phyloP scores from a whole-genome alignment of 2,797 vertebrate genomes.

The Myotis vivesi region DNA sequence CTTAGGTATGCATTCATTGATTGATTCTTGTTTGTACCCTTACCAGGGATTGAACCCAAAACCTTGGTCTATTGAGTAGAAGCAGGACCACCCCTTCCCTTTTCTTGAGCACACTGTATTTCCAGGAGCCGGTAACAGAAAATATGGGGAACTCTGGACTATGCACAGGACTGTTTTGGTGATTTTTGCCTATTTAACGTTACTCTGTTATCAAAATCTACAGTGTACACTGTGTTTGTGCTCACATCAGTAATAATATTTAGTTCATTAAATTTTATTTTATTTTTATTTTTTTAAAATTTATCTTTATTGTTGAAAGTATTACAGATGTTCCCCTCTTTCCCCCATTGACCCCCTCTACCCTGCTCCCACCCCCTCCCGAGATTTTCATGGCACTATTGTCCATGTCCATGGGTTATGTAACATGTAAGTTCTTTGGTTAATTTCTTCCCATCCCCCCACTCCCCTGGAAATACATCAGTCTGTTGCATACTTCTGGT shows the following conservation, averaged over 20 bases:
- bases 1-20: not conserved
- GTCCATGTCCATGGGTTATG: too few relatives aligned
- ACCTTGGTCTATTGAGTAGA: not conserved
- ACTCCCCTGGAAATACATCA: too few relatives aligned
- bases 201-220: not conserved
- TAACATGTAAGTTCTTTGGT: too few relatives aligned
- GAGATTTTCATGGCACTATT: too few relatives aligned
- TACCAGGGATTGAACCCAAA: not conserved
- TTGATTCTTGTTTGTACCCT: not conserved
- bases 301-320: too few relatives aligned
- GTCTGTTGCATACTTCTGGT: too few relatives aligned
- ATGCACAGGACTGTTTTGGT: not conserved
- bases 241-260: not conserved
- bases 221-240: not conserved
- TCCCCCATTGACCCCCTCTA: too few relatives aligned
- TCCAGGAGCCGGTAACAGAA: not conserved
- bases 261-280: not conserved
- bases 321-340: too few relatives aligned
- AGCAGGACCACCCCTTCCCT: not conserved
- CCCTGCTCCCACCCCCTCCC: too few relatives aligned
- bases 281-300: too few relatives aligned
- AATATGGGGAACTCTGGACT: not conserved
- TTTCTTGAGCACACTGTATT: not conserved
- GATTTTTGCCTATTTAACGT: constrained; percentile 19
- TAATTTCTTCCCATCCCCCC: too few relatives aligned